Conservation (phyloP, 2,888 invertebrate genomes). For the Lithophane leautieri region DNA sequence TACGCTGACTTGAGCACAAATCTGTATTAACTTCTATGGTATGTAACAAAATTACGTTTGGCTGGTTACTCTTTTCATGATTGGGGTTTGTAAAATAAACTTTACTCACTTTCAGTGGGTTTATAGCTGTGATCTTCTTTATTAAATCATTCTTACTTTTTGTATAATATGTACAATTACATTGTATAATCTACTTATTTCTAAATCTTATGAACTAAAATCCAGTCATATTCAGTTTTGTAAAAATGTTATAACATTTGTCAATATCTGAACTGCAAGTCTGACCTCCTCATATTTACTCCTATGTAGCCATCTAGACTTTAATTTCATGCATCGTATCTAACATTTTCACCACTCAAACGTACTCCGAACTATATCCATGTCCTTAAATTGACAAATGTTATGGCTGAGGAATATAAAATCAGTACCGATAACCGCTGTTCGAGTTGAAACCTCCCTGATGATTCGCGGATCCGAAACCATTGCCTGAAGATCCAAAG, state of each 20-base stretch:
- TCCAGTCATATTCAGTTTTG: constrained; percentile 23
- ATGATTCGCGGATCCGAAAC: constrained; percentile 67
- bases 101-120: neutral
- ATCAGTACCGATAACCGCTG: constrained; percentile 75
- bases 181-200: constrained; percentile 43
- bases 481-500: constrained; percentile 48
- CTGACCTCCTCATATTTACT: neutral
- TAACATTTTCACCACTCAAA: neutral
- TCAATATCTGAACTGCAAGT: constrained; percentile 40
- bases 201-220: constrained; percentile 20
- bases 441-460: constrained; percentile 75
- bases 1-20: neutral
- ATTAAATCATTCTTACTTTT: constrained; percentile 38
- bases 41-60: neutral
- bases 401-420: neutral
- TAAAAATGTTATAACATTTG: constrained; percentile 19
- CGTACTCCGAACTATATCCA: neutral
- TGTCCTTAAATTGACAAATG: constrained; percentile 39
- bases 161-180: constrained; percentile 36
- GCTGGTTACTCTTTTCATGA: neutral
- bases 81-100: neutral
- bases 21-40: neutral
- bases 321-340: neutral
- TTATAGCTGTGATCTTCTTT: constrained; percentile 56
- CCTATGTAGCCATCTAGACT: too few relatives aligned